Evolutionary conservation across 2,113 vertebrate genomes (phyloP), one percentile per base, ranked within the genome.

Genomic region (Brachyhypopomus occidentalis): DNA sequence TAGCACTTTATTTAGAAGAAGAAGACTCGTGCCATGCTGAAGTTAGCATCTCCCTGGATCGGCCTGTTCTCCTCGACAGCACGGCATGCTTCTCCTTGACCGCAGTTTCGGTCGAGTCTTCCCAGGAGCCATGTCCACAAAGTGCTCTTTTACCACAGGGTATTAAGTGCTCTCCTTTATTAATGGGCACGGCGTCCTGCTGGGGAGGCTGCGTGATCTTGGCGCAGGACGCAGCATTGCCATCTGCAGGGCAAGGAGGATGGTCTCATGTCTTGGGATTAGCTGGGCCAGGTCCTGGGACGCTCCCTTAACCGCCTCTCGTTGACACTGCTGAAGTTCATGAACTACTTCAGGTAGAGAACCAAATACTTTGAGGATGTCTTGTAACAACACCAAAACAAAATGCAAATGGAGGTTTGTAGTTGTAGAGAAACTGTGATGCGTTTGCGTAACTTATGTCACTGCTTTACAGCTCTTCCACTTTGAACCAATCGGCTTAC

Each of bases 141-240:
- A 82, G 25, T 48, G 19, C 69, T 88, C 72, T 81, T 79, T 80
- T 81, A 88, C 84, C 77, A n/a, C 66, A 45, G 86, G 84, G 83
- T 83, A 85, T 90, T 89, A 91, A 87, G 83, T 52, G 56, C 5
- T 55, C 77, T 90, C 66, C 72, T 90, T 91, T 90, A 90, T 92
- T 91, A 89, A 92, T 89, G 88, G 88, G 82, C 38, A 30, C 73
- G 63, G 75, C 87, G 79, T 89, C 80, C 84, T 83, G 82, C 38
- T 23, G 71, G 36, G 78, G 84, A 85, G 79, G 77, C 77, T 80
- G 83, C 78, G 71, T 80, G 84, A 81, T 84, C 83, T 84, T 77
- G 77, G 70, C 81, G 84, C 84, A 88, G 84, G 69, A 85, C 88
- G 78, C 85, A 81, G 77, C 88, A 89, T 84, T 79, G 55, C 75